These are phyloP conservation scores for Lycaena phlaeas DNA, from an alignment of 2,888 invertebrate genomes.

Conservation along the genomic window DNA sequence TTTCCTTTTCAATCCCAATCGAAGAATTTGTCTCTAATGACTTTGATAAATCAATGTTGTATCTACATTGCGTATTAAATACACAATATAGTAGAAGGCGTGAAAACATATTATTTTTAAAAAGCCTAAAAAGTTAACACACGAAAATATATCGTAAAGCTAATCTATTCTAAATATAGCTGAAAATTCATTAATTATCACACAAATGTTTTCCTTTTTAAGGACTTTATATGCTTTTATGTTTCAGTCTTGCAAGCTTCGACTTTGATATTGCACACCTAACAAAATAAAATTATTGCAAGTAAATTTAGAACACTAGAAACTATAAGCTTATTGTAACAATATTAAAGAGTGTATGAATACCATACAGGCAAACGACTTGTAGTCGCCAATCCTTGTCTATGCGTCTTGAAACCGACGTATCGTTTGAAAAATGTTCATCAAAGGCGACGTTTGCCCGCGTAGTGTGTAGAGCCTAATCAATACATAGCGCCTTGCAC, in stretches of 20 bases:
- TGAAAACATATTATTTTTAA: neutral
- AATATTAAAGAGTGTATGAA: no score
- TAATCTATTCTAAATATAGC: conserved; percentile 43
- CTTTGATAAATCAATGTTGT: neutral
- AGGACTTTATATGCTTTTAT: conserved; percentile 43
- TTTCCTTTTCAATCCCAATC: conserved; percentile 13
- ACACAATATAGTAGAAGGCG: neutral
- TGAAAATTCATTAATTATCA: conserved; percentile 41
- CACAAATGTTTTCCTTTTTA: conserved; percentile 50
- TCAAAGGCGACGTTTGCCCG: no score
- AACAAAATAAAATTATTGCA: conserved; percentile 11
- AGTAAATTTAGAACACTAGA: no score
- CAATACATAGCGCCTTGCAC: neutral
- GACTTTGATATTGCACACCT: conserved; percentile 23
- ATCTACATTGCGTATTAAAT: neutral
- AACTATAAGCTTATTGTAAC: no score
- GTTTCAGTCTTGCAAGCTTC: conserved; percentile 65
- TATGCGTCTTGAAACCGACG: no score
- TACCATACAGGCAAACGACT: no score
- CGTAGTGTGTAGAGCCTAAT: neutral
- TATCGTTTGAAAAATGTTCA: no score
- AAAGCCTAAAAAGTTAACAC: neutral
- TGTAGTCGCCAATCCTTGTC: no score
- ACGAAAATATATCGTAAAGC: conserved; percentile 15
- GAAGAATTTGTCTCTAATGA: neutral